Base-by-base conservation (phyloP, 2,113 vertebrate genomes). In the Polypterus senegalus region DNA sequence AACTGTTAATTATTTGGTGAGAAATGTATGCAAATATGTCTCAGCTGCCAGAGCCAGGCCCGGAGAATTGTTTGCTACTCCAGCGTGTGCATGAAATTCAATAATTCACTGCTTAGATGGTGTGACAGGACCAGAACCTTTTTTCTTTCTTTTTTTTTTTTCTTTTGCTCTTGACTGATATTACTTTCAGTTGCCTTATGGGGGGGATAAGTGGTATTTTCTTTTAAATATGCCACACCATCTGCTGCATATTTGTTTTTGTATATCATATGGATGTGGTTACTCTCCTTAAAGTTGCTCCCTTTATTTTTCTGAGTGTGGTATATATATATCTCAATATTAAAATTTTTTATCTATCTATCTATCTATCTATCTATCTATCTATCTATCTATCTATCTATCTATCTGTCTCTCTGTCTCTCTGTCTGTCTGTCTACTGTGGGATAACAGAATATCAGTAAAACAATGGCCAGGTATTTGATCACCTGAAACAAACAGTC, bases 41-140 rank as follows among this genome's bases (percentile, higher is more conserved):
- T 69, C 70, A 68, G 74, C 67, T 62, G 73, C 75, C 74, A 69
- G 61, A 59, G 3, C 63, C n/a, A 70, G 69, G 71, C 70, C 65
- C 63, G 27, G 27, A 27, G 48, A 54, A 46, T 7, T 61, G 11
- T 6, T 10, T n/a, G 9, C 59, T 44, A 44, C n/a, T 5, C 9
- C 7, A 53, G 60, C 46, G 4, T 10, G 43, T 27, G 9, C 43
- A 10, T 54, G 51, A 11, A 43, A 46, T 54, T 46, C 51, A 57
- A 44, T 44, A 27, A 11, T 57, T 57, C 56, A 3, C 56, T 57
- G 43, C 27, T 57, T 57, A 4, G 9, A 57, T 57, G 56, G 56
- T 6, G 27, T 57, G 49, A 51, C 49, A 45, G 56, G 9, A 57
- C 6, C 27, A 57, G 11, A 9, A 57, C 46, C 46, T 57, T 44